A percentile compares a stretch with the other conserved stretches of the same genome.
These are phyloP conservation scores for Apeira syringaria DNA, from an alignment of 2,888 invertebrate genomes.

Conservation along the genomic window DNA sequence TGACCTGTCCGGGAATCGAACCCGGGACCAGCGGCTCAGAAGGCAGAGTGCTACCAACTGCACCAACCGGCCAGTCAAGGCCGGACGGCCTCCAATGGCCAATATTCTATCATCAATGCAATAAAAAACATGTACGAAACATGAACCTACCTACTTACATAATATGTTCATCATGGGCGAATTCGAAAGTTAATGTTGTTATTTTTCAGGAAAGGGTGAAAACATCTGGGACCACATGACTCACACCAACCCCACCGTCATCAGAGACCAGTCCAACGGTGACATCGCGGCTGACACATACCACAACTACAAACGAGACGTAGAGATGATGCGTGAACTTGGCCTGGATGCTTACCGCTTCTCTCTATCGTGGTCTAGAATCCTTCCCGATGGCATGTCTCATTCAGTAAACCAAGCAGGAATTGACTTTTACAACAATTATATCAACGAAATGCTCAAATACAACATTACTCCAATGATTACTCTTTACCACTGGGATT, in stretches of 20 bases:
- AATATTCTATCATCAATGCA: too few relatives aligned
- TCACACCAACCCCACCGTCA: conserved; percentile 46
- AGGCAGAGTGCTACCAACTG: too few relatives aligned
- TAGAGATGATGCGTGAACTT: conserved; percentile 68
- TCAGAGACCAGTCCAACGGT: conserved; percentile 69
- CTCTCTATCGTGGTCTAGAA: conserved; percentile 85
- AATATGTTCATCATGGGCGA: too few relatives aligned
- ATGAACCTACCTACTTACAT: too few relatives aligned
- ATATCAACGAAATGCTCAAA: conserved; percentile 84
- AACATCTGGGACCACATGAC: conserved; percentile 59
- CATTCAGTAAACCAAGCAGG: conserved; percentile 82
- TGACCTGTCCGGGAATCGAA: too few relatives aligned
- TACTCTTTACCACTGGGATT: conserved; percentile 82
- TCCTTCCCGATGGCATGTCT: conserved; percentile 82
- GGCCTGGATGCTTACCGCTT: conserved; percentile 77
- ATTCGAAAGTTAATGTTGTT: too few relatives aligned
- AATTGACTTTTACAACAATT: conserved; percentile 85
- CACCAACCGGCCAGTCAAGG: too few relatives aligned
- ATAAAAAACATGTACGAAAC: too few relatives aligned
- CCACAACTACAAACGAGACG: conserved; percentile 84
- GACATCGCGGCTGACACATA: conserved; percentile 84
- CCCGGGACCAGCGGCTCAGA: too few relatives aligned
- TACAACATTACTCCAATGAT: conserved; percentile 85
- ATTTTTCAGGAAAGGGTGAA: conserved; percentile 50
- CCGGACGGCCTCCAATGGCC: too few relatives aligned